Base-by-base conservation (phyloP, 2,888 invertebrate species). In the Agonopterix subpropinquella region DNA sequence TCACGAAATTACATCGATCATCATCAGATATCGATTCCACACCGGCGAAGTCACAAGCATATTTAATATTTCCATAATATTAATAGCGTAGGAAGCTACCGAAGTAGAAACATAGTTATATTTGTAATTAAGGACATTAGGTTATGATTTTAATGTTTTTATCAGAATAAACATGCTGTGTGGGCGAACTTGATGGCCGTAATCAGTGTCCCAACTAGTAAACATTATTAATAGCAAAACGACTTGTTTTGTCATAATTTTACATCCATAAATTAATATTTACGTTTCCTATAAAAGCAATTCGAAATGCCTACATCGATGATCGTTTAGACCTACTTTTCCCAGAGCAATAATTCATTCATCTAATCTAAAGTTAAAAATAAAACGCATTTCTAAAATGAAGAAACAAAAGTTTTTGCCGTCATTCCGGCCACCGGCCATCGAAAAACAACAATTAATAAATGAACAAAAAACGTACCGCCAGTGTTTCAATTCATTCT, bases 401-500 rank as follows among this genome's bases (percentile, higher is more conserved):
- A 49, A 50, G 42, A 52, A 55, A 55, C 43, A 52, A 57, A 60
- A 53, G 50, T 56, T 66, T 67, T 73, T 67, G 68, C 57, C 59
- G 63, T 56, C 62, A 54, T 62, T 62, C 65, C 45, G 77, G 76
- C 80, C 80, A 79, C 77, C 80, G 70, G 66, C 72, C 69, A 66
- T 70, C 68, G 70, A 82, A 82, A 85, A 85, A 85, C 76, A 79
- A 82, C 81, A 85, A 86, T 85, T 84, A 86, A 86, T 77, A 76
- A 78, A 78, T 77, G 77, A 76, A 77, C 73, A 69, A 80, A 77
- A 76, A 69, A 63, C 54, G 55, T 58, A 67, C 62, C 59, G 72
- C 66, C 83, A 76, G 83, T 85, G 85, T 87, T 87, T 88, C 87
- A 87, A 85, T 86, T 86, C 85, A 85, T 85, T 84, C 72, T 62